Conservation (phyloP, 2,797 vertebrate species). For the Danionella dracula region DNA sequence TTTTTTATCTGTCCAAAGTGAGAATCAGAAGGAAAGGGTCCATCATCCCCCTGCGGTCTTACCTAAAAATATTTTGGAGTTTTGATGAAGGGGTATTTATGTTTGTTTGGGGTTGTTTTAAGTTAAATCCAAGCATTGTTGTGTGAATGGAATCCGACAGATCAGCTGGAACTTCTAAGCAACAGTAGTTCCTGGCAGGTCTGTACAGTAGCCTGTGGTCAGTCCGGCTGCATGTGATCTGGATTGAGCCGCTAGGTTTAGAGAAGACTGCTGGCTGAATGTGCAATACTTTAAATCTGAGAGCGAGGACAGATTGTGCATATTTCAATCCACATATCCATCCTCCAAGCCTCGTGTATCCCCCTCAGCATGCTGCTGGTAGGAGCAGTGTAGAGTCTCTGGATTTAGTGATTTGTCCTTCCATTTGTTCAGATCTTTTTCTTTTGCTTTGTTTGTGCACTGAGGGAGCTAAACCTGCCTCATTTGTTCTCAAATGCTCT, state of each 20-base stretch:
- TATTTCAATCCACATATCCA: constrained; percentile 45
- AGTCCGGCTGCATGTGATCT: constrained; percentile 44
- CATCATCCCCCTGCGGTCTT: no score
- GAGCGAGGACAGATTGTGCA: constrained; percentile 64
- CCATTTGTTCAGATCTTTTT: constrained; percentile 27
- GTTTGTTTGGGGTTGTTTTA: no score
- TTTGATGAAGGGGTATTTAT: no score
- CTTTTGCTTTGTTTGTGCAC: constrained; percentile 7
- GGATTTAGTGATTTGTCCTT: constrained; percentile 25
- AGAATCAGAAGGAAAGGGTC: no score
- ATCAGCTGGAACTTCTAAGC: no score
- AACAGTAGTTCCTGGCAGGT: no score
- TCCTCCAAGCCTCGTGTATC: constrained; percentile 31
- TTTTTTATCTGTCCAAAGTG: no score
- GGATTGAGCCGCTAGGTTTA: constrained; percentile 52
- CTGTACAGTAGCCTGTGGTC: constrained; percentile 12
- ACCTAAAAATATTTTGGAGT: no score
- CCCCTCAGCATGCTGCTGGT: constrained; percentile 14
- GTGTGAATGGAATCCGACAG: no score
- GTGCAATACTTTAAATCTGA: constrained; percentile 62
- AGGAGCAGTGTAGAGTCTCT: constrained; percentile 14
- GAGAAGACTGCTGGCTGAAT: constrained; percentile 51
- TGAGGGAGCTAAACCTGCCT: constrained; percentile 21
- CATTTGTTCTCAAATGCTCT: constrained; percentile 12
- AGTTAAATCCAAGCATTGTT: no score